phyloP scores from a whole-genome alignment of 2,113 vertebrate genomes.

The Sturnira hondurensis region DNA sequence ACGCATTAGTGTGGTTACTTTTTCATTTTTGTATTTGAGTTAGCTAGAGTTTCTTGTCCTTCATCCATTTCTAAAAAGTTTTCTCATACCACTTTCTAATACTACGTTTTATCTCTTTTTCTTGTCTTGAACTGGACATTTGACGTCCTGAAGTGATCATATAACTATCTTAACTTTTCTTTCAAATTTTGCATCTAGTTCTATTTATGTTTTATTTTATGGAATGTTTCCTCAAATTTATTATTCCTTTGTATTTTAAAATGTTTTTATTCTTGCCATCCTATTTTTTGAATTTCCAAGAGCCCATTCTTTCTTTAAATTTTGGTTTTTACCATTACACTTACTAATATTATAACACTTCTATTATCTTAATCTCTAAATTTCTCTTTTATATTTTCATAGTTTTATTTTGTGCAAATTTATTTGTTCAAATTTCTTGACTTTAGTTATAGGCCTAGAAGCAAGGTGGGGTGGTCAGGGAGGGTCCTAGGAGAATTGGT shows the following conservation, averaged over 20 bases:
- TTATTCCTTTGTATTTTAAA: background rate
- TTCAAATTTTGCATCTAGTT: background rate
- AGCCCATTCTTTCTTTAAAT: background rate
- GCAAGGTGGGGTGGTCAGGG: background rate
- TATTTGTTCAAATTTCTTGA: background rate
- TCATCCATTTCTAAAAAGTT: background rate
- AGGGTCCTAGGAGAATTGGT: background rate
- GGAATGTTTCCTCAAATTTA: background rate
- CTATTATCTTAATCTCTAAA: background rate
- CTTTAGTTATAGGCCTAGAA: background rate
- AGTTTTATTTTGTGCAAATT: background rate
- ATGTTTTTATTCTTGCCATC: background rate
- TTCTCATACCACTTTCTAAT: background rate
- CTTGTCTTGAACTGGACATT: background rate
- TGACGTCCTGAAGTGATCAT: background rate
- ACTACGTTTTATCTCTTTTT: background rate
- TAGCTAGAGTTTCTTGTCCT: background rate
- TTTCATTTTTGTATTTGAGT: background rate
- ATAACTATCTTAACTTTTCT: background rate
- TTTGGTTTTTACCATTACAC: background rate
- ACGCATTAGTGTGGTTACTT: background rate
- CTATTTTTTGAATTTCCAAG: background rate
- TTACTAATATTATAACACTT: background rate
- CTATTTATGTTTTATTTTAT: background rate
- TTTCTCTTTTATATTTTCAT: background rate